Conservation (phyloP, 2,888 invertebrate genomes). For the Lysandra bellargus region DNA sequence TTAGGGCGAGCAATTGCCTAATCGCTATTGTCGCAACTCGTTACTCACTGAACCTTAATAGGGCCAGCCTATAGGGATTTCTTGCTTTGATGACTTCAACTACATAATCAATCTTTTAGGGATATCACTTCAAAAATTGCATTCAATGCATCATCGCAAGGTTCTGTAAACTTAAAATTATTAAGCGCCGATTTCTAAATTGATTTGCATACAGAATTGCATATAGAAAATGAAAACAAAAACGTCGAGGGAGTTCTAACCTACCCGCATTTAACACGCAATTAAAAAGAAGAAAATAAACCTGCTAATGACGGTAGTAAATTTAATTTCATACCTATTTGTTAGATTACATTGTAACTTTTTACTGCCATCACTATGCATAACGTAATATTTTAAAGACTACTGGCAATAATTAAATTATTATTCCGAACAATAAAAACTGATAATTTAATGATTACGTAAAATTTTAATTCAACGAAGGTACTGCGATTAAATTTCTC, state of each 20-base stretch:
- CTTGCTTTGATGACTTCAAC: background rate
- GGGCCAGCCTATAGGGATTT: background rate
- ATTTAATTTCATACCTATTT: constrained; percentile 11
- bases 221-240: background rate
- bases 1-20: constrained; percentile 19
- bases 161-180: background rate
- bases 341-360: constrained; percentile 6
- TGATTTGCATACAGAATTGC: background rate
- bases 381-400: background rate
- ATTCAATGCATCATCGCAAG: background rate
- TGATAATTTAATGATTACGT: background rate
- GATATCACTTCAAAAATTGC: background rate
- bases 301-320: constrained; percentile 23
- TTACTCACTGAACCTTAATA: background rate
- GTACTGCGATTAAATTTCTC: background rate
- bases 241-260: background rate
- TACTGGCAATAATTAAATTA: background rate
- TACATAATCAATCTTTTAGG: background rate
- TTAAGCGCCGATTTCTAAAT: background rate
- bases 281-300: constrained; percentile 5
- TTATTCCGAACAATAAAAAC: background rate
- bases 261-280: constrained; percentile 5
- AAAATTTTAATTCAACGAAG: background rate
- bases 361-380: background rate
- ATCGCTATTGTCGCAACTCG: constrained; percentile 4